A percentile compares a stretch with the other conserved stretches of the same genome.
Conservation (phyloP, 2,888 invertebrate species). For the Odiellus spinosus region DNA sequence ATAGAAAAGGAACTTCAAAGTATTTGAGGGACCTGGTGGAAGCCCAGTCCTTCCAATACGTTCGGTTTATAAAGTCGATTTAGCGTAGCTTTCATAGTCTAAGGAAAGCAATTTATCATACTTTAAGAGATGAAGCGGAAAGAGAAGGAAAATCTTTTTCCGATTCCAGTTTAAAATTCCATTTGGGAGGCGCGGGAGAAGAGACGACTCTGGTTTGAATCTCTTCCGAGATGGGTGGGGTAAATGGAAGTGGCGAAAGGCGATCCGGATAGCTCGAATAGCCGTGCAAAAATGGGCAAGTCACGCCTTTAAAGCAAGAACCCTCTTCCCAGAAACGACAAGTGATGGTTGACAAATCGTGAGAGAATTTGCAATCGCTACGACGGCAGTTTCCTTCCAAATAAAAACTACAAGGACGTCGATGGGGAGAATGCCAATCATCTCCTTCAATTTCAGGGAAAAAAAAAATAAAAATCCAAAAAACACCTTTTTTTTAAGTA, state of each 20-base stretch:
- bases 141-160: constrained; percentile 19
- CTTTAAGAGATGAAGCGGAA: constrained; percentile 4
- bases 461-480: constrained; percentile 3
- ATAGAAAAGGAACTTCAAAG: too few species aligned
- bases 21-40: too few species aligned
- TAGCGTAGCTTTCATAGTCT: too few species aligned
- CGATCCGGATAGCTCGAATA: constrained; percentile 3
- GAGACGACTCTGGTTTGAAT: too few species aligned
- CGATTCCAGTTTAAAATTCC: constrained; percentile 16
- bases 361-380: constrained; percentile 35
- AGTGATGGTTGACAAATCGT: constrained; percentile 34
- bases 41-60: too few species aligned
- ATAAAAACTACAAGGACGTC: constrained; percentile 34
- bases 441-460: constrained; percentile 9
- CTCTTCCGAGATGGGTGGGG: too few species aligned
- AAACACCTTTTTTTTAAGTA: too few species aligned
- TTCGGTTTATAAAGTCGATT: too few species aligned
- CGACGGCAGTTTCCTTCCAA: constrained; percentile 35
- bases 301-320: constrained; percentile 34
- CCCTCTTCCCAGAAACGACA: constrained; percentile 36
- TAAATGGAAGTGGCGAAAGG: too few species aligned
- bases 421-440: constrained; percentile 8
- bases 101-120: neutral
- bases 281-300: constrained; percentile 21
- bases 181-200: neutral